phyloP scores from a whole-genome alignment of 2,113 vertebrate species.

The Antennarius striatus region DNA sequence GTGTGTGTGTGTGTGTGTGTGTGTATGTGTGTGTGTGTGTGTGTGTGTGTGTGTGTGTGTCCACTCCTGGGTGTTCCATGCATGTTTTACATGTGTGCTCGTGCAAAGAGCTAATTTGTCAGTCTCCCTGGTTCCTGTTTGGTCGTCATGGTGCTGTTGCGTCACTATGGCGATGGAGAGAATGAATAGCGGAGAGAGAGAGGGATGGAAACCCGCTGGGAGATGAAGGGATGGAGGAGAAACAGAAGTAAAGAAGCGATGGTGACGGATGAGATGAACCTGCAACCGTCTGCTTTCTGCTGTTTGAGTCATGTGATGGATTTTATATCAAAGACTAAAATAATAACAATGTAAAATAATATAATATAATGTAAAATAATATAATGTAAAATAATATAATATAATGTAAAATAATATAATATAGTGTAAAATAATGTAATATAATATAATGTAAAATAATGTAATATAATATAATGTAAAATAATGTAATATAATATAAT shows the following conservation, averaged over 20 bases:
- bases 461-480: too few relatives aligned
- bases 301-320: too few relatives aligned
- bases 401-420: too few relatives aligned
- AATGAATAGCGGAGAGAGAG: not conserved
- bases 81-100: slow-evolving; percentile 39
- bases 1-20: slow-evolving; percentile 37
- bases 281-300: not conserved
- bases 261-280: not conserved
- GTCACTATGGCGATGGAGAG: slow-evolving; percentile 28
- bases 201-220: not conserved
- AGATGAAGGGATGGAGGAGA: not conserved
- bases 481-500: too few relatives aligned
- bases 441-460: too few relatives aligned
- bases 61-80: slow-evolving; percentile 41
- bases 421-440: too few relatives aligned
- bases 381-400: too few relatives aligned
- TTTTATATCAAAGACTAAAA: too few relatives aligned
- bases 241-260: not conserved
- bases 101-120: slow-evolving; percentile 40
- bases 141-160: slow-evolving; percentile 38
- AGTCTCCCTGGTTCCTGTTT: slow-evolving; percentile 10
- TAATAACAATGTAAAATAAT: too few relatives aligned
- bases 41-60: not conserved
- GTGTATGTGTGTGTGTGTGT: not conserved
- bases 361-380: too few relatives aligned